Conservation (phyloP, 2,113 vertebrate species). For the Gobio gobio region DNA sequence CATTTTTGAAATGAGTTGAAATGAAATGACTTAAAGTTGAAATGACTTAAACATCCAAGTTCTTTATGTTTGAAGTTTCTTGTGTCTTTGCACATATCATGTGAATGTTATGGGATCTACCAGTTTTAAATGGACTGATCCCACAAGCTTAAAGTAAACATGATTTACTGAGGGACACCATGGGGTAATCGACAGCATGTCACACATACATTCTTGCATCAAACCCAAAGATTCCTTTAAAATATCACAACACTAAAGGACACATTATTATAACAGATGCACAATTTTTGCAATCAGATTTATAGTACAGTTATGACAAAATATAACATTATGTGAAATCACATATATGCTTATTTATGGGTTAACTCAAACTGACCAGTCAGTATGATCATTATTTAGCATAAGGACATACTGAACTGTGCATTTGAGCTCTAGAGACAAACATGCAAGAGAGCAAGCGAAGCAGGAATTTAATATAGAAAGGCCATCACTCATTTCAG, state of each 20-base stretch:
- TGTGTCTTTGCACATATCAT: too few species aligned
- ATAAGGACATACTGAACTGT: constrained; percentile 28
- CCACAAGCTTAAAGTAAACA: too few species aligned
- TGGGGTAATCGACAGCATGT: neutral
- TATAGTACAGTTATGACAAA: neutral
- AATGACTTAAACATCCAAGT: too few species aligned
- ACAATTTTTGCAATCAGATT: neutral
- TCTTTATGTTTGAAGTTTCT: too few species aligned
- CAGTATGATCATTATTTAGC: constrained; percentile 31
- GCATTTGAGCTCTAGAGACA: constrained; percentile 5
- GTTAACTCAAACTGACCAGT: neutral
- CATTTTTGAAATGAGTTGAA: too few species aligned
- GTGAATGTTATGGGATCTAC: neutral
- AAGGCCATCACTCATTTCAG: constrained; percentile 43
- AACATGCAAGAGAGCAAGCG: constrained; percentile 42
- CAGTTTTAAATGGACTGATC: neutral
- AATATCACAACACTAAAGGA: neutral
- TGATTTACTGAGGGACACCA: neutral
- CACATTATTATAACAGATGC: constrained; percentile 15
- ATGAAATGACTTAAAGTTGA: too few species aligned
- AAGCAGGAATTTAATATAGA: constrained; percentile 46
- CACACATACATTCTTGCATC: neutral
- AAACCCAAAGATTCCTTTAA: neutral
- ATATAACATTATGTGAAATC: constrained; percentile 11
- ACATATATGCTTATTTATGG: constrained; percentile 9